Evolutionary conservation across 2,113 vertebrate species (phyloP).

Genomic region (Pelmatolapia mariae): DNA sequence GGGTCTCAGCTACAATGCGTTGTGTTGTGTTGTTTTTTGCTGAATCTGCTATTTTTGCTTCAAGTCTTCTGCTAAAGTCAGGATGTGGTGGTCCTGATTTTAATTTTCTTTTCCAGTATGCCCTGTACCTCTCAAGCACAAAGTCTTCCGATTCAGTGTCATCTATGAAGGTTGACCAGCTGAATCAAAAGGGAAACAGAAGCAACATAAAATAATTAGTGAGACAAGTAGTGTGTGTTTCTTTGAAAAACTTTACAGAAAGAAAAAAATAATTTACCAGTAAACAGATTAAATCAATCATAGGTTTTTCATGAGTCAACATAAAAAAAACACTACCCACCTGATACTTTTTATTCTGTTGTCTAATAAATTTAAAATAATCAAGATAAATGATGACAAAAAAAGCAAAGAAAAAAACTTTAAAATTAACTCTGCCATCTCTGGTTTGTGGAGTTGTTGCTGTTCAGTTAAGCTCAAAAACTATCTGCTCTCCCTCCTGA

Average conservation of each 20-base stretch:
- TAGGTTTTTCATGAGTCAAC: neutral
- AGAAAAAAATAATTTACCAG: neutral
- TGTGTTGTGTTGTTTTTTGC: neutral
- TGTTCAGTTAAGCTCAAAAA: too few relatives aligned
- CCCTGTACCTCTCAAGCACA: neutral
- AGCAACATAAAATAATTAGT: neutral
- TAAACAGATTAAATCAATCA: neutral
- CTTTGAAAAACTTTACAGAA: neutral
- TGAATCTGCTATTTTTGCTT: too few relatives aligned
- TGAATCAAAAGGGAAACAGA: neutral
- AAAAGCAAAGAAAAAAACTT: too few relatives aligned
- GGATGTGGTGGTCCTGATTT: neutral
- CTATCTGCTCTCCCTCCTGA: too few relatives aligned
- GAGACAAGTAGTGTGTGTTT: neutral
- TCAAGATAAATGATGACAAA: too few relatives aligned
- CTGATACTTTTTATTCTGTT: too few relatives aligned
- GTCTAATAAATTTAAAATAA: too few relatives aligned
- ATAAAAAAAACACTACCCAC: too few relatives aligned
- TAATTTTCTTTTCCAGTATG: rapidly evolving
- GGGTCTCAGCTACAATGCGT: neutral
- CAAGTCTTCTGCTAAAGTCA: rapidly evolving
- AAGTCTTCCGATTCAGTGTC: neutral
- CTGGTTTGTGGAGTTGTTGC: too few relatives aligned
- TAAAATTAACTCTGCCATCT: too few relatives aligned
- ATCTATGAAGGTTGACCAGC: neutral